Evolutionary conservation across 2,888 invertebrate species (phyloP), one percentile per base, ranked within the genome.

Genomic region (Lottia gigantea): DNA sequence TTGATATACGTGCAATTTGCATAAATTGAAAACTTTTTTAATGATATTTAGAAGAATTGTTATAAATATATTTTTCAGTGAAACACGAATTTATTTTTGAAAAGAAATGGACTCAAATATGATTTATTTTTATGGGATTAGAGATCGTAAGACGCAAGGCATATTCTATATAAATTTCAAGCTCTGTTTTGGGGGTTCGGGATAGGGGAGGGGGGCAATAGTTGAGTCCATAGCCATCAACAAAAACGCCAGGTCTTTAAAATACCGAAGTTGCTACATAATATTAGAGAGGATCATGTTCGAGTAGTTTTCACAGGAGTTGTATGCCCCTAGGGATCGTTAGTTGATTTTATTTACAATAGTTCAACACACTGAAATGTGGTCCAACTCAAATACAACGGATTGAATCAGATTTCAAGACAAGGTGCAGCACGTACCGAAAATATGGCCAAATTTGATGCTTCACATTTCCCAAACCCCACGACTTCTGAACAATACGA

Each of bases 351-450:
- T 55, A 55, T 23, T 55, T 55, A 23, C 55, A 23, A 55, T 55
- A 23, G 55, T 2, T 23, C 19, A 23, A 23, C 19, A 19, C 19
- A 55, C 3, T 55, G 55, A 55, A 55, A 55, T 55, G 55, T 55
- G 55, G 55, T 16, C 55, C 55, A 23, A 23, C 19, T n/a, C 23
- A 23, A 55, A 23, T 55, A 23, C 19, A 3, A 23, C 19, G 55
- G 55, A 55, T 55, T 55, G 55, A 55, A 19, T 55, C 19, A 23
- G 19, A 55, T 55, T 55, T 12, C 12, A 55, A 19, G 11, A 7
- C 19, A 55, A 55, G 55, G 55, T 55, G 55, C 55, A 55, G 55
- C 55, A 55, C 55, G 55, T 55, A 55, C 12, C 55, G 23, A 55
- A 23, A 55, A 19, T 55, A 55, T 55, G 55, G 55, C 19, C 55